Conservation (phyloP, 2,888 invertebrate species). For the Agrenia bidenticulata region DNA sequence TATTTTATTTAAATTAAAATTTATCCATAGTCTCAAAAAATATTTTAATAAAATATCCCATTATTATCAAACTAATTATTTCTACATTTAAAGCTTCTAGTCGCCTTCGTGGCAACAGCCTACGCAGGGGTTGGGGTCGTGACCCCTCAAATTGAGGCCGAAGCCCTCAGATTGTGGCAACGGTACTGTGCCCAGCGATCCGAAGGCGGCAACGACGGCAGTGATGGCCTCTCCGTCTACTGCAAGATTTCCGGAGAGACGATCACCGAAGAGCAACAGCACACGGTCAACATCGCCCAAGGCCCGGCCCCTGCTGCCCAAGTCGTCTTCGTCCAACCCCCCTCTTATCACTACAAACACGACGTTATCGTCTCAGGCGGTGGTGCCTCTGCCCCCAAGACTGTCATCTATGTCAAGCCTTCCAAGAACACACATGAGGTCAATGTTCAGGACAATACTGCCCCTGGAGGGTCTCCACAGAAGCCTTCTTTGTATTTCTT, state of each 20-base stretch:
- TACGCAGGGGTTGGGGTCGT: constrained; percentile 27
- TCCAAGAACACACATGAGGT: constrained; percentile 29
- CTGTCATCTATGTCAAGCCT: constrained; percentile 35
- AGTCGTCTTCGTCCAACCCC: constrained; percentile 28
- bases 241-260: constrained; percentile 29
- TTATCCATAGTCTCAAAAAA: too few relatives aligned
- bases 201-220: constrained; percentile 30
- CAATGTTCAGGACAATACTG: constrained; percentile 28
- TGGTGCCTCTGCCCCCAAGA: constrained; percentile 26
- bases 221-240: constrained; percentile 30
- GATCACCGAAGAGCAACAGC: constrained; percentile 22
- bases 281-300: constrained; percentile 22
- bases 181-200: constrained; percentile 1
- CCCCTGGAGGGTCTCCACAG: constrained; percentile 21
- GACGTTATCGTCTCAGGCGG: constrained; percentile 34
- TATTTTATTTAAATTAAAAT: too few relatives aligned
- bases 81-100: constrained; percentile 4
- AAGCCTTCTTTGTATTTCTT: constrained; percentile 38
- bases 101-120: constrained; percentile 2
- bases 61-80: too few relatives aligned
- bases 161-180: constrained; percentile 18
- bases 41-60: too few relatives aligned
- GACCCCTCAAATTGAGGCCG: constrained; percentile 24
- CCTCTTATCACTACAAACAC: constrained; percentile 24
- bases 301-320: constrained; percentile 15